A percentile compares a stretch with the other conserved stretches of the same genome.
These are phyloP conservation scores for Pachypanchax playfairii DNA, from an alignment of 2,113 vertebrate species.

Conservation along the genomic window DNA sequence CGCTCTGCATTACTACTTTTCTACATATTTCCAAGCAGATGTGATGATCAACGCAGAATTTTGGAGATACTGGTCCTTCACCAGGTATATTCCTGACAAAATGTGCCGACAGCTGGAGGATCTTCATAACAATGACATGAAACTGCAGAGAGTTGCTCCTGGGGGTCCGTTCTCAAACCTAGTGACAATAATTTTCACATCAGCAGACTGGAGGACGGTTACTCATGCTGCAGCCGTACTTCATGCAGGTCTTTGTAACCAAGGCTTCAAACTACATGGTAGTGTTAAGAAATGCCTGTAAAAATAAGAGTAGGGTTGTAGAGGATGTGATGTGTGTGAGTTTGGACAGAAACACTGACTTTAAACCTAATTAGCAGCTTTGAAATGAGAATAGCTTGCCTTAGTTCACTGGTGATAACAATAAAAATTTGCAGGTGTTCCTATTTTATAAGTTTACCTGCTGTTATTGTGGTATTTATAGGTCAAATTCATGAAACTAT, in stretches of 20 bases:
- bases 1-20: too few species aligned
- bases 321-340: neutral
- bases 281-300: conserved; percentile 16
- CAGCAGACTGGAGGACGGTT: neutral
- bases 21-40: too few species aligned
- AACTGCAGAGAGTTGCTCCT: too few species aligned
- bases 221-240: neutral
- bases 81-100: too few species aligned
- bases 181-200: too few species aligned
- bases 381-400: conserved; percentile 12
- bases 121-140: too few species aligned
- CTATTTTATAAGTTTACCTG: conserved; percentile 31
- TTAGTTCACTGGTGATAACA: conserved; percentile 25
- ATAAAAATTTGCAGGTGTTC: conserved; percentile 26
- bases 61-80: too few species aligned
- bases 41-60: too few species aligned
- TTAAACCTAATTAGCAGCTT: neutral
- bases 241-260: too few species aligned
- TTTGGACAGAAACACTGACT: conserved; percentile 6
- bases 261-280: conserved; percentile 6
- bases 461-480: conserved; percentile 53
- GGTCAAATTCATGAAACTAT: conserved; percentile 47
- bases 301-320: neutral
- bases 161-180: too few species aligned
- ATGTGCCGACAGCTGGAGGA: too few species aligned